Percentiles rank a stretch among this genome's conserved stretches.
These are phyloP conservation scores for Lottia scabra DNA, from an alignment of 2,888 invertebrate genomes.

Conservation along the genomic window DNA sequence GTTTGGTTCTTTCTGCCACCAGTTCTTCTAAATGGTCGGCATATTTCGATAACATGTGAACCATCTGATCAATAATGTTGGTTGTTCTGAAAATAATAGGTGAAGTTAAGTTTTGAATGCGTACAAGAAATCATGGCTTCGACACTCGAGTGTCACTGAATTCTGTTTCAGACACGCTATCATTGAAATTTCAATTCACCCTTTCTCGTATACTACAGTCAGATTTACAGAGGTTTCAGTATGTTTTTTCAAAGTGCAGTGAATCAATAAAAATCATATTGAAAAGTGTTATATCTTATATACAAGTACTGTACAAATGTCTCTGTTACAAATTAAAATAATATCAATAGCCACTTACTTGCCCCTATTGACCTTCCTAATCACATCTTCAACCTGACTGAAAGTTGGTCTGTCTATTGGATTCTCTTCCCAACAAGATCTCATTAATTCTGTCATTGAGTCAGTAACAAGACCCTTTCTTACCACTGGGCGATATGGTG, in stretches of 20 bases:
- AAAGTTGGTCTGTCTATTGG: constrained; percentile 56
- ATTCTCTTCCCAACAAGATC: constrained; percentile 58
- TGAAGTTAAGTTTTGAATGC: too few relatives aligned
- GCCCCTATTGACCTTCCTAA: constrained; percentile 52
- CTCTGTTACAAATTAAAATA: too few relatives aligned
- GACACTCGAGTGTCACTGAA: too few relatives aligned
- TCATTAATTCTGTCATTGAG: constrained; percentile 49
- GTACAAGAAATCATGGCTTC: too few relatives aligned
- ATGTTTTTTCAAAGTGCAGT: too few relatives aligned
- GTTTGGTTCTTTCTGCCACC: constrained; percentile 50
- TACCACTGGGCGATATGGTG: constrained; percentile 50
- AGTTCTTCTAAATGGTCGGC: constrained; percentile 59
- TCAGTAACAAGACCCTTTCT: constrained; percentile 32
- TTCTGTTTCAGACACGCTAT: too few relatives aligned
- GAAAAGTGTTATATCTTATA: too few relatives aligned
- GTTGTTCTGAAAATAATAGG: constrained; percentile 36
- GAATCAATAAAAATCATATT: too few relatives aligned
- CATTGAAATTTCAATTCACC: too few relatives aligned
- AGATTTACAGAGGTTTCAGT: too few relatives aligned
- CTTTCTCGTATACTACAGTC: too few relatives aligned
- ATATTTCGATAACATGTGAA: constrained; percentile 72
- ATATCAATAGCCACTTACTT: constrained; percentile 43
- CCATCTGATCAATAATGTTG: constrained; percentile 80
- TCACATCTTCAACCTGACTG: constrained; percentile 37
- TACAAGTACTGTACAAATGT: too few relatives aligned